Evolutionary conservation across 2,888 invertebrate species (phyloP).

Genomic region (Cantharis rustica): DNA sequence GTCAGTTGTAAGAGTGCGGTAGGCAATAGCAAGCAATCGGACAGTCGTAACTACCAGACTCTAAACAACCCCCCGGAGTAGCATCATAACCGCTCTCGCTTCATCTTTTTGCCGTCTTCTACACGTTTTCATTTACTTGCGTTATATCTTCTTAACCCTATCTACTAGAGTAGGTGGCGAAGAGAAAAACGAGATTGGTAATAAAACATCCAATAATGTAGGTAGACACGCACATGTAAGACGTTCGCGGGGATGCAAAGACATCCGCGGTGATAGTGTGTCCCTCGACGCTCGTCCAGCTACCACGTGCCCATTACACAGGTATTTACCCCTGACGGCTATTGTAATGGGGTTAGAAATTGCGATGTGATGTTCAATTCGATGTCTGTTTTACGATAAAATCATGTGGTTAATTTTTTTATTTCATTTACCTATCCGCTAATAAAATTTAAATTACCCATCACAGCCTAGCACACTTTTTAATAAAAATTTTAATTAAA

Average conservation of each 20-base stretch:
- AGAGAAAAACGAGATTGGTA: slow-evolving; percentile 46
- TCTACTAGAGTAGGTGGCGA: slow-evolving; percentile 41
- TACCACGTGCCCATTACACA: slow-evolving; percentile 52
- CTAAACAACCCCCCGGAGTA: slow-evolving; percentile 64
- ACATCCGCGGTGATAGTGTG: slow-evolving; percentile 37
- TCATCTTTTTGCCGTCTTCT: slow-evolving; percentile 43
- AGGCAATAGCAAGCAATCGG: slow-evolving; percentile 61
- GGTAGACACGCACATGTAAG: slow-evolving; percentile 38
- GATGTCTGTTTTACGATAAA: slow-evolving; percentile 22
- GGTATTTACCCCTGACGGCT: slow-evolving; percentile 50
- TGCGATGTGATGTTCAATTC: slow-evolving; percentile 35
- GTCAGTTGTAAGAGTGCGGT: slow-evolving; percentile 38
- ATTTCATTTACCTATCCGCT: background rate
- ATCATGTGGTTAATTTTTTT: background rate
- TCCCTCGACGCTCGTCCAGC: slow-evolving; percentile 50
- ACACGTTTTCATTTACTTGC: slow-evolving; percentile 51
- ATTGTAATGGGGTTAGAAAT: slow-evolving; percentile 49
- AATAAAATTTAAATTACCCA: background rate
- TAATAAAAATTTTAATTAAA: background rate
- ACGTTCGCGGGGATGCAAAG: slow-evolving; percentile 31
- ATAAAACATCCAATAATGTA: slow-evolving; percentile 47
- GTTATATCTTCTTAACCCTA: slow-evolving; percentile 46
- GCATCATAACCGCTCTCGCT: slow-evolving; percentile 47
- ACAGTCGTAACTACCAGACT: slow-evolving; percentile 67
- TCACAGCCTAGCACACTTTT: background rate